Conservation (phyloP, 2,797 vertebrate genomes). For the Kryptolebias ocellatus region DNA sequence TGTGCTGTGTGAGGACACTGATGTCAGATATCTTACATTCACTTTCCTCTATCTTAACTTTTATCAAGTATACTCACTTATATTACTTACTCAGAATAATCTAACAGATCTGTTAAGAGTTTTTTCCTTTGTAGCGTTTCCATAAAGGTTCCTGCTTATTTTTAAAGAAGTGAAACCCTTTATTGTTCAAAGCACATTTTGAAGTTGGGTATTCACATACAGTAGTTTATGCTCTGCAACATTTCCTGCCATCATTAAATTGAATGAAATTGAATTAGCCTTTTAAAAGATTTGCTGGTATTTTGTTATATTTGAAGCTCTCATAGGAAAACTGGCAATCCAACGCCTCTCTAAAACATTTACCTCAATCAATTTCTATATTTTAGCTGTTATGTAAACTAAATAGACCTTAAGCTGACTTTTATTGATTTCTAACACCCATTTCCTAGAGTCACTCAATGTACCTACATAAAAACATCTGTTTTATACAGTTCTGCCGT, state of each 20-base stretch:
- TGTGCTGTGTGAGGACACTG: no score
- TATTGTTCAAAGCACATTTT: background rate
- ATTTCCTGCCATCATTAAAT: background rate
- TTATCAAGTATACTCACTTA: background rate
- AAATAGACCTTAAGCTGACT: no score
- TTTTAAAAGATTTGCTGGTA: no score
- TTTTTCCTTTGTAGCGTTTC: no score
- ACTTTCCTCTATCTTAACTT: background rate
- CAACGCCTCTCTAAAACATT: no score
- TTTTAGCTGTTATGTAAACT: no score
- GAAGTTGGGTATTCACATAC: background rate
- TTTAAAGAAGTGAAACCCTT: background rate
- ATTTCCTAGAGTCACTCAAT: background rate
- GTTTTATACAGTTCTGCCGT: background rate
- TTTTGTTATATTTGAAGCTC: background rate
- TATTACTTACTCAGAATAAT: no score
- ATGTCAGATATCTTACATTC: background rate
- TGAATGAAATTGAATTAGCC: background rate
- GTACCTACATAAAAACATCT: background rate
- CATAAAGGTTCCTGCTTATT: background rate
- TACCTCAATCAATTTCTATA: no score
- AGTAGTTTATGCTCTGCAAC: background rate
- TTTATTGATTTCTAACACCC: no score
- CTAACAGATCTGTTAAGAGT: no score
- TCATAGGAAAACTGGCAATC: background rate